A percentile compares a stretch with the other conserved stretches of the same genome.
Conservation (phyloP, 1,140 invertebrate genomes). For the Aradophagus sp. region DNA sequence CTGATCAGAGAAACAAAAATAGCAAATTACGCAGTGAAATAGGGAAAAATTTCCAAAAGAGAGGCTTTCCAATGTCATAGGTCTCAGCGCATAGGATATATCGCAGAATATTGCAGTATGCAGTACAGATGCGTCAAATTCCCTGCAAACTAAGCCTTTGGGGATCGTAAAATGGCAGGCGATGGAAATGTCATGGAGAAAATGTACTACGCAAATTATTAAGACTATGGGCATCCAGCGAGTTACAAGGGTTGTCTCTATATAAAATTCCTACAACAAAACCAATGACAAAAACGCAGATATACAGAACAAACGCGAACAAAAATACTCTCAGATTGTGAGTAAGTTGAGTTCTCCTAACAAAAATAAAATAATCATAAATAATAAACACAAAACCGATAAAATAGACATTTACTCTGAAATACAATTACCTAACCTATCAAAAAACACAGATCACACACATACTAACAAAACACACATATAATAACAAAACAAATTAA, state of each 20-base stretch:
- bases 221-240: slow-evolving; percentile 35
- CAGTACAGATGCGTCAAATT: slow-evolving; percentile 22
- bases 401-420: no score
- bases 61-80: slow-evolving; percentile 14
- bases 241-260: slow-evolving; percentile 3
- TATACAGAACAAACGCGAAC: no score
- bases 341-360: no score
- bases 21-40: slow-evolving; percentile 4
- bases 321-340: no score
- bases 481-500: no score
- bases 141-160: background rate
- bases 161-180: background rate
- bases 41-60: slow-evolving; percentile 14
- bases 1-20: slow-evolving; percentile 5
- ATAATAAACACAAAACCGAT: no score
- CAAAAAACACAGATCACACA: no score
- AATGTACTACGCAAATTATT: slow-evolving; percentile 36
- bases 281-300: no score
- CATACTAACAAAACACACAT: no score
- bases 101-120: slow-evolving; percentile 9
- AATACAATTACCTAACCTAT: no score
- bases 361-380: background rate
- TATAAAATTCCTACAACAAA: background rate
- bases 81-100: slow-evolving; percentile 20
- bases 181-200: background rate